Evolutionary conservation across 1,140 invertebrate species (phyloP), one percentile per base, ranked within the genome.

Genomic region (Saxidomus purpurata): DNA sequence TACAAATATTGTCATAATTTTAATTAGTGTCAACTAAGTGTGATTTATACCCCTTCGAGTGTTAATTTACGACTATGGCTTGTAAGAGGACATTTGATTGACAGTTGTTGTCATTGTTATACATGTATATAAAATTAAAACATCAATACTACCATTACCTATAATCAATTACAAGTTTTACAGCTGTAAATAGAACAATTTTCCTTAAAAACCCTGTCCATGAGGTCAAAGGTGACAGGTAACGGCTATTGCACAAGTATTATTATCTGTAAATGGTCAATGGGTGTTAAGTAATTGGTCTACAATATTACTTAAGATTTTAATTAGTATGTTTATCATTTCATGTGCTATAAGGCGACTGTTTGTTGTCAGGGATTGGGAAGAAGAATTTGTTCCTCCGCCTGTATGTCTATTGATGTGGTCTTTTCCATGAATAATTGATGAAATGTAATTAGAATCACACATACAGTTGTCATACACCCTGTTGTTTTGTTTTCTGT

Each of bases 41-140:
- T 79, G 47, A 79, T 79, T 79, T 79, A 59, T 79, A 55, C 49
- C 13, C 4, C 25, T 22, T 17, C 28, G 28, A 34, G 76, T 55
- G 49, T 55, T 55, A 59, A 74, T 74, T 74, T 38, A 74, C 38
- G 36, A 25, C 19, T n/a, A n/a, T n/a, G 13, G 3, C 31, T 74
- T 19, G 74, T 49, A 25, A 49, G 2, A 49, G 28, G 43, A 77
- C 74, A 77, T n/a, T 49, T 77, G 40, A 49, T 49, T 52, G 74
- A 49, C 74, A 77, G 40, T 17, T 6, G 11, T 4, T 77, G 74
- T 77, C 74, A 77, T 77, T 77, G 43, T 77, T 49, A 52, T 52
- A 31, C 43, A 52, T 77, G 74, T 79, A 79, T 79, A 79, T 52
- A 59, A 52, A 79, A 79, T 79, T 79, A 43, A 79, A 79, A 79